Conservation (phyloP, 2,797 vertebrate species). For the Ctenosaura bakeri region DNA sequence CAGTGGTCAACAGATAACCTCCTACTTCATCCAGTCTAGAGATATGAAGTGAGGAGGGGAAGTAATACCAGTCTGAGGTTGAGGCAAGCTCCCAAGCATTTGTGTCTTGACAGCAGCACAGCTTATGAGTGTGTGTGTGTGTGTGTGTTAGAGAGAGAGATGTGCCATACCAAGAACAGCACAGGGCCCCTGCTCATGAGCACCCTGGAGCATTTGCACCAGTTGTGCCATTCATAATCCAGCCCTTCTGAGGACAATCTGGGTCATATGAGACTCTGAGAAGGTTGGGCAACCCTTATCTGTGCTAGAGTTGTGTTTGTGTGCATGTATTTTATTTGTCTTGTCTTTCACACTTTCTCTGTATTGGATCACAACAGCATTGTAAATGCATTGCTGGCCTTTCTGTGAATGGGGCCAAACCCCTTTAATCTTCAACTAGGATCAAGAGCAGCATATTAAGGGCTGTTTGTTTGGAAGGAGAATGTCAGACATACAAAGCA, state of each 20-base stretch:
- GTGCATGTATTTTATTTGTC: not conserved
- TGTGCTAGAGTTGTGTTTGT: not conserved
- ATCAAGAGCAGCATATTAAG: not conserved
- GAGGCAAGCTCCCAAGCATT: no score
- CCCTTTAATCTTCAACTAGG: not conserved
- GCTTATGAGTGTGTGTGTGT: no score
- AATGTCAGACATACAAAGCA: not conserved
- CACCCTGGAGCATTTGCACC: not conserved
- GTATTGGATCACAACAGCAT: not conserved
- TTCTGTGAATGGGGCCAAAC: not conserved
- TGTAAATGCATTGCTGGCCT: not conserved
- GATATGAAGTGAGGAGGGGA: no score
- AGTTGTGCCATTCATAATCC: no score
- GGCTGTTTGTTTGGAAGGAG: slow-evolving; percentile 3
- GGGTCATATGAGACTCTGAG: not conserved
- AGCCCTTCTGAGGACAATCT: no score
- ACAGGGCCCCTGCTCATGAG: no score
- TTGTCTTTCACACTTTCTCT: not conserved
- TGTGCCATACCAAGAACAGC: no score
- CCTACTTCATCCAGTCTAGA: no score
- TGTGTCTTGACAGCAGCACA: no score
- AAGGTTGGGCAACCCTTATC: not conserved
- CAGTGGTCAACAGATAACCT: no score
- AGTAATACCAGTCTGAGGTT: no score
- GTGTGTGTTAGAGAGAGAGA: no score